These are phyloP conservation scores for Peromyscus attwateri DNA, from an alignment of 2,797 vertebrate species.

Conservation along the genomic window DNA sequence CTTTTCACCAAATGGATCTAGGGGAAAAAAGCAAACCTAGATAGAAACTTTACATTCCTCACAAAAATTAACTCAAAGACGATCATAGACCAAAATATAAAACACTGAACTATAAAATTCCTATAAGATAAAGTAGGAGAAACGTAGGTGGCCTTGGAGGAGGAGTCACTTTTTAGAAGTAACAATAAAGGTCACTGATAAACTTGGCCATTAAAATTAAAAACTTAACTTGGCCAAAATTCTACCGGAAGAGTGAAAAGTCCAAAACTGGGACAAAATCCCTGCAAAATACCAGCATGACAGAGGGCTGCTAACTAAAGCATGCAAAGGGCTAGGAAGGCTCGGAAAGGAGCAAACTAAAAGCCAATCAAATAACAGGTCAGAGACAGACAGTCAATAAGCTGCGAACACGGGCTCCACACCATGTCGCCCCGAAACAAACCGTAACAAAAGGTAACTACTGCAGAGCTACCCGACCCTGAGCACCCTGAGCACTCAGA, in stretches of 20 bases:
- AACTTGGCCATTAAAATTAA: background rate
- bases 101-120: conserved; percentile 6
- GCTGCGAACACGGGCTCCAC: background rate
- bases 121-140: background rate
- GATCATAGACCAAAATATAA: background rate
- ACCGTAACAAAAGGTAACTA: background rate
- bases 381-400: background rate
- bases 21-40: background rate
- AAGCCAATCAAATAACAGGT: background rate
- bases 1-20: background rate
- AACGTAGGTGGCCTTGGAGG: background rate
- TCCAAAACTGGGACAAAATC: background rate
- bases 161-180: background rate
- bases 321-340: background rate
- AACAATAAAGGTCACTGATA: background rate
- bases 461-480: background rate
- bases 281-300: background rate
- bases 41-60: background rate
- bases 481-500: background rate
- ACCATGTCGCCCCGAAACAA: background rate
- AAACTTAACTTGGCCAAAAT: background rate
- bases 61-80: conserved; percentile 38
- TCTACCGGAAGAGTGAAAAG: background rate
- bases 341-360: background rate
- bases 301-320: background rate